phyloP scores from a whole-genome alignment of 2,797 vertebrate genomes.

The Huso huso region DNA sequence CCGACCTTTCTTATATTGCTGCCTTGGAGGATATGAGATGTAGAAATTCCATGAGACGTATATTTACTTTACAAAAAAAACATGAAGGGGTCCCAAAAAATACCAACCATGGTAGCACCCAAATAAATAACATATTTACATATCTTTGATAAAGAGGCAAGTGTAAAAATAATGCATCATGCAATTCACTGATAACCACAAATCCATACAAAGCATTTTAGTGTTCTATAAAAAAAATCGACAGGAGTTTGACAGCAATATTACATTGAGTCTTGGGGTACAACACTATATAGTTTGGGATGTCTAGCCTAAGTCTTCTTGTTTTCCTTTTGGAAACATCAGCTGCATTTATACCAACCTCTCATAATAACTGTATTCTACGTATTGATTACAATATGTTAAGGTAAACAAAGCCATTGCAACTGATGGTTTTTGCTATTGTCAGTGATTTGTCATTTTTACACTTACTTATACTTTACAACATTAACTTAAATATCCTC shows the following conservation, averaged over 20 bases:
- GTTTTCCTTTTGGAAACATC: constrained; percentile 1
- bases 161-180: constrained; percentile 67
- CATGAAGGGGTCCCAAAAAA: constrained; percentile 45
- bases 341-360: constrained; percentile 56
- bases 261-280: constrained; percentile 42
- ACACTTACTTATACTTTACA: constrained; percentile 1
- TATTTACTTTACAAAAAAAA: constrained; percentile 32
- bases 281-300: constrained; percentile 16
- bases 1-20: constrained; percentile 76
- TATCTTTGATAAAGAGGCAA: constrained; percentile 55
- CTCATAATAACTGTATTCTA: constrained; percentile 53
- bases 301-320: constrained; percentile 9
- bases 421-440: constrained; percentile 43
- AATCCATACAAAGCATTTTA: constrained; percentile 46
- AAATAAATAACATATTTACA: constrained; percentile 49
- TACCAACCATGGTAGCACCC: constrained; percentile 38
- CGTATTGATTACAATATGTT: constrained; percentile 46
- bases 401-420: constrained; percentile 54
- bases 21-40: constrained; percentile 73
- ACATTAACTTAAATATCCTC: constrained; percentile 1
- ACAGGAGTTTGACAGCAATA: constrained; percentile 43
- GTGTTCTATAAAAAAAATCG: constrained; percentile 29
- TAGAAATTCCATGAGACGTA: constrained; percentile 63
- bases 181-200: constrained; percentile 62
- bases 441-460: not conserved